Evolutionary conservation across 2,888 invertebrate genomes (phyloP).

Genomic region (Deilephila porcellus): DNA sequence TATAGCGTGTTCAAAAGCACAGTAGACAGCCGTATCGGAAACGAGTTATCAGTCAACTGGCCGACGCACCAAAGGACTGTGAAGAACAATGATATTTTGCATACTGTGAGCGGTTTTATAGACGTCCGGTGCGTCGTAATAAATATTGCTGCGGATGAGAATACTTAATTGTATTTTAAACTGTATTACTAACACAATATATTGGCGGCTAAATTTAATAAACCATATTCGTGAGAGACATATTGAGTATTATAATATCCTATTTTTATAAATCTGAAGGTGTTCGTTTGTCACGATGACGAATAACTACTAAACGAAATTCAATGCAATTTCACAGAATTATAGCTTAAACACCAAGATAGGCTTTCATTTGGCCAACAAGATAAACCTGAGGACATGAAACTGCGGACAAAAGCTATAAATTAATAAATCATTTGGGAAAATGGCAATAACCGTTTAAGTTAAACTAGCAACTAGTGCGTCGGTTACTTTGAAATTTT

Average conservation of each 20-base stretch:
- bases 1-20: not conserved
- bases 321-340: no score
- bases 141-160: slow-evolving; percentile 47
- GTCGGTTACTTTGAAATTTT: no score
- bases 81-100: slow-evolving; percentile 62
- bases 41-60: slow-evolving; percentile 2
- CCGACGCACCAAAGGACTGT: not conserved
- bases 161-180: slow-evolving; percentile 42
- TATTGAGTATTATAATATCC: not conserved
- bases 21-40: not conserved
- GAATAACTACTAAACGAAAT: no score
- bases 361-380: no score
- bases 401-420: no score
- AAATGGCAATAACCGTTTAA: no score
- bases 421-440: no score
- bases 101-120: slow-evolving; percentile 58
- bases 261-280: no score
- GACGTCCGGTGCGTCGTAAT: slow-evolving; percentile 57
- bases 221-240: not conserved
- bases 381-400: no score
- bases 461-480: no score
- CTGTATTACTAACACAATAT: not conserved
- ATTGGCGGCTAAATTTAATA: not conserved
- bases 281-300: no score
- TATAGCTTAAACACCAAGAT: no score